These are phyloP conservation scores for Tetraneura akinire DNA, from an alignment of 1,140 invertebrate genomes.

Conservation along the genomic window DNA sequence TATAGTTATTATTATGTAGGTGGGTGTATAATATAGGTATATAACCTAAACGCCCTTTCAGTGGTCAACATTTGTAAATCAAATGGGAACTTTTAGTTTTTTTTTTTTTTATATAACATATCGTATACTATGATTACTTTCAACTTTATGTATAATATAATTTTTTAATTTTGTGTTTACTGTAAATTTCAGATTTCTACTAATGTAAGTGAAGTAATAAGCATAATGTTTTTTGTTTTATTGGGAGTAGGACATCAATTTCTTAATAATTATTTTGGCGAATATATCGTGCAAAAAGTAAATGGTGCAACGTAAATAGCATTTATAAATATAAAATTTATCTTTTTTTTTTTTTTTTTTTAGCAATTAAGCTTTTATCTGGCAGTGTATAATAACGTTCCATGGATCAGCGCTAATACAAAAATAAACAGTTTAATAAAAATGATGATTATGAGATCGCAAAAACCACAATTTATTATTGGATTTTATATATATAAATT, in stretches of 20 bases:
- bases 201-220: neutral
- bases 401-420: neutral
- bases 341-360: no score
- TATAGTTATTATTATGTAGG: no score
- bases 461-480: neutral
- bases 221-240: neutral
- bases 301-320: neutral
- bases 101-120: no score
- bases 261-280: constrained; percentile 17
- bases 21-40: no score
- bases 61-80: no score
- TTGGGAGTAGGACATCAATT: neutral
- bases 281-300: constrained; percentile 11
- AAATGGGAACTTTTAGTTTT: no score
- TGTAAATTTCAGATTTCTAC: neutral
- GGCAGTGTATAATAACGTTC: neutral
- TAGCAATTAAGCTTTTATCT: neutral
- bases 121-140: no score
- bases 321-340: no score
- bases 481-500: constrained; percentile 28
- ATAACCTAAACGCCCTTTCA: no score
- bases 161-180: no score
- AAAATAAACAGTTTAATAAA: neutral
- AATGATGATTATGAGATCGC: neutral
- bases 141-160: no score